Conservation (phyloP, 2,888 invertebrate genomes). For the Orthosia gracilis region DNA sequence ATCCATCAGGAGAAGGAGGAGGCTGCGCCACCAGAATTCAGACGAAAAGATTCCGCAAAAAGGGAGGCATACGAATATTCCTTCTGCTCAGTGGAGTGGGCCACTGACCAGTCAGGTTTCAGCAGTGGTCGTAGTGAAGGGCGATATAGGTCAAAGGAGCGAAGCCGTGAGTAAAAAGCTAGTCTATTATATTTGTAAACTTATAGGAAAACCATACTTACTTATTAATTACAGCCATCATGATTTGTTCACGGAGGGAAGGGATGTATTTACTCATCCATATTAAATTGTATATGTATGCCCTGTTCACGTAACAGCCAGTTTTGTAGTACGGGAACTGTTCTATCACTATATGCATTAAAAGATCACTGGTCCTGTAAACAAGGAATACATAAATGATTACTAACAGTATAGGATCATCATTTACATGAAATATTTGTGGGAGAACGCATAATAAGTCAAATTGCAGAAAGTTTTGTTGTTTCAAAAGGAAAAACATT, state of each 20-base stretch:
- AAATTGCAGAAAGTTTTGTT: not conserved
- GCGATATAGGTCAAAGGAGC: too few species aligned
- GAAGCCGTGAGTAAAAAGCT: too few species aligned
- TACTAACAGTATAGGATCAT: not conserved
- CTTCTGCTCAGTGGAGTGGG: too few species aligned
- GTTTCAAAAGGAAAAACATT: not conserved
- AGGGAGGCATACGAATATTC: too few species aligned
- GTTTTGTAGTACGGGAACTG: conserved; percentile 95
- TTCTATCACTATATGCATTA: conserved; percentile 92
- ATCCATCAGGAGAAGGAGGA: too few species aligned
- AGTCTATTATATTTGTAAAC: too few species aligned
- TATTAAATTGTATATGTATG: conserved; percentile 95
- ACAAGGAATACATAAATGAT: conserved; percentile 14
- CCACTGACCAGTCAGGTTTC: too few species aligned
- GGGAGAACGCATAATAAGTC: too few species aligned
- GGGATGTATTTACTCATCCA: conserved; percentile 95
- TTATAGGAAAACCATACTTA: conserved; percentile 79
- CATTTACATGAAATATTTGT: not conserved
- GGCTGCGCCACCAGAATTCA: too few species aligned
- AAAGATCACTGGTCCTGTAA: conserved; percentile 93
- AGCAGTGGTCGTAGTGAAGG: too few species aligned
- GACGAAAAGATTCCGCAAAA: too few species aligned
- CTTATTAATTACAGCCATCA: conserved; percentile 95
- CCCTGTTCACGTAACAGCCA: conserved; percentile 93
- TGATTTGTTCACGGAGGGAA: conserved; percentile 92